phyloP scores from a whole-genome alignment of 2,113 vertebrate genomes.

The Pitta sordida region DNA sequence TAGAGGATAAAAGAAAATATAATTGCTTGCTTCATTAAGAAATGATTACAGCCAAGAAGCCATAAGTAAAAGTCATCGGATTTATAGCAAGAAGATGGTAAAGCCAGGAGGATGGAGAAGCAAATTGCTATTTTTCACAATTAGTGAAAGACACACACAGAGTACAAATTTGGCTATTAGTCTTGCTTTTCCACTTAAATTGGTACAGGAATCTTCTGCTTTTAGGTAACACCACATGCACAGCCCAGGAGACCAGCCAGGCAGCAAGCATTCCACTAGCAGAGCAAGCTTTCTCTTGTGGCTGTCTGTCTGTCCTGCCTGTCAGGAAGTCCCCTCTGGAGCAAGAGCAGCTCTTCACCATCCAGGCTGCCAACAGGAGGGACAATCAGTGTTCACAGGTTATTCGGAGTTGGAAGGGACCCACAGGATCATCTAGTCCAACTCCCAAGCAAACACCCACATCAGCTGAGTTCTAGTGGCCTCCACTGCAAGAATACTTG shows the following conservation, averaged over 20 bases:
- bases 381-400: background rate
- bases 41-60: background rate
- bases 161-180: background rate
- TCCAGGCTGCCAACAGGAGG: background rate
- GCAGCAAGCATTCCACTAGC: background rate
- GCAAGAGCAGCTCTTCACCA: background rate
- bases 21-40: constrained; percentile 1
- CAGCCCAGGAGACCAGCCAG: background rate
- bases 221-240: background rate
- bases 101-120: background rate
- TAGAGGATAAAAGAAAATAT: background rate
- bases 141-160: background rate
- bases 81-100: background rate
- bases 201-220: background rate
- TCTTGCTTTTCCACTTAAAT: background rate
- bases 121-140: background rate
- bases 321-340: background rate
- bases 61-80: background rate
- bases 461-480: background rate
- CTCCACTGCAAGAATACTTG: background rate
- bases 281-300: accelerated
- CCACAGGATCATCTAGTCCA: too few species aligned
- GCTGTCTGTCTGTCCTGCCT: accelerated
- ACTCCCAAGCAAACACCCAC: too few species aligned
- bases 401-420: too few species aligned